A percentile compares a stretch with the other conserved stretches of the same genome.
Evolutionary conservation across 2,113 vertebrate genomes (phyloP).

Genomic region (Ophiodon elongatus): DNA sequence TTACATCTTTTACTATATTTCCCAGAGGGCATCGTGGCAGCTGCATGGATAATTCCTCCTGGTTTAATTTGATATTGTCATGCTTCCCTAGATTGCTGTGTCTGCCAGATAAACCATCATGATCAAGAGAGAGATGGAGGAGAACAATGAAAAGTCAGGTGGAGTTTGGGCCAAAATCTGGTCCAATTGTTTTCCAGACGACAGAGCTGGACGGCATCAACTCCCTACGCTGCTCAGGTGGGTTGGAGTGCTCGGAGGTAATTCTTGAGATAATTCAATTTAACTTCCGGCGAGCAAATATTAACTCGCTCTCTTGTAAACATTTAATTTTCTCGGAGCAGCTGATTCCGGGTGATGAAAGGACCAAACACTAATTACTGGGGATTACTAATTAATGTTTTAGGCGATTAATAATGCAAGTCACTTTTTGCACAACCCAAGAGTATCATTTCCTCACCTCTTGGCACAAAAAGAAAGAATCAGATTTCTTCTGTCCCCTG

Average conservation of each 20-base stretch:
- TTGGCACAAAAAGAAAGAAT: conserved; percentile 1
- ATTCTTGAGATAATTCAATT: conserved; percentile 48
- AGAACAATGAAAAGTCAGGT: conserved; percentile 41
- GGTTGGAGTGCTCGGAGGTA: conserved; percentile 10
- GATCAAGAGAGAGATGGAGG: conserved; percentile 32
- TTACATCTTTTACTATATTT: conserved; percentile 74
- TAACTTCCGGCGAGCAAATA: conserved; percentile 54
- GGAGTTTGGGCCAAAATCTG: conserved; percentile 50
- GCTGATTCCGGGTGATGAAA: conserved; percentile 46
- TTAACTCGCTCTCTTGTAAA: conserved; percentile 47
- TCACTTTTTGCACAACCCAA: conserved; percentile 26
- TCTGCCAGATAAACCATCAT: conserved; percentile 58
- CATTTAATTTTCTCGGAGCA: conserved; percentile 46
- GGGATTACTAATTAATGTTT: conserved; percentile 59
- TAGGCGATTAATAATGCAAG: conserved; percentile 61
- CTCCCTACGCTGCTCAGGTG: conserved; percentile 31
- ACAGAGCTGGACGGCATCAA: background rate
- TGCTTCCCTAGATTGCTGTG: conserved; percentile 73
- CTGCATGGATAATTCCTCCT: conserved; percentile 79
- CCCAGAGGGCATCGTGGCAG: conserved; percentile 74
- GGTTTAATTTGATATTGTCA: conserved; percentile 84
- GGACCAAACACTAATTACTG: conserved; percentile 60
- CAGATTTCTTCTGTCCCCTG: conserved; percentile 15
- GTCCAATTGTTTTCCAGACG: conserved; percentile 6
- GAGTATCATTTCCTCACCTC: conserved; percentile 34